Evolutionary conservation across 1,140 invertebrate species (phyloP), one percentile per base, ranked within the genome.

Genomic region (Drosophila yakuba): DNA sequence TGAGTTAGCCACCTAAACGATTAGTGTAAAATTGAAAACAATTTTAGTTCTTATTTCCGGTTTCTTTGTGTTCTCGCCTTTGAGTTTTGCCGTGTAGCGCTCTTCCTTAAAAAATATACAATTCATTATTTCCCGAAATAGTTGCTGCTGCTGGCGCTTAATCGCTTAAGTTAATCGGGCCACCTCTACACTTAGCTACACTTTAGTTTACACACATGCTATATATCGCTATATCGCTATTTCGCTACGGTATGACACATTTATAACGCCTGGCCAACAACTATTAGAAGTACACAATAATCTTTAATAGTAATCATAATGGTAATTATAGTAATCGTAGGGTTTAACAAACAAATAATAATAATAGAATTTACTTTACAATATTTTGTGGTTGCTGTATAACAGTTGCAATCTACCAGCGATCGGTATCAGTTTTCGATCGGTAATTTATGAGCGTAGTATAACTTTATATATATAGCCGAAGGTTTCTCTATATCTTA

Each of bases 1-100:
- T 67, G 50, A 66, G 60, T 66, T 66, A 48, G 52, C 47, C 47
- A 25, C 56, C 64, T 67, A 61, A 74, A 72, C 63, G 58, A 80
- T 71, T 72, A 59, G 54, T 81, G 69, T 75, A 86, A 85, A 85
- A 85, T 85, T 85, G 81, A 85, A 85, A 85, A 85, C 81, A 85
- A 85, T 85, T 85, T 84, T 48, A 77, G 45, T 69, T 84, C 52
- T 32, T 54, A 69, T 44, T 60, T 60, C 32, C 39, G 47, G 67
- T 73, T 63, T 17, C 5, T 35, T 76, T 72, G 64, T 68, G 55
- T 66, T 66, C 7, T 52, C 20, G 48, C 48, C 50, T 56, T 43
- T 41, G 15, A 43, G 12, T 56, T 67, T 62, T 81, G n/a, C 66
- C 72, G 51, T 82, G 47, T 67, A 36, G 38, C 61, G 44, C 35